Evolutionary conservation across 2,888 invertebrate genomes (phyloP).

Genomic region (Ophion ventricosus): DNA sequence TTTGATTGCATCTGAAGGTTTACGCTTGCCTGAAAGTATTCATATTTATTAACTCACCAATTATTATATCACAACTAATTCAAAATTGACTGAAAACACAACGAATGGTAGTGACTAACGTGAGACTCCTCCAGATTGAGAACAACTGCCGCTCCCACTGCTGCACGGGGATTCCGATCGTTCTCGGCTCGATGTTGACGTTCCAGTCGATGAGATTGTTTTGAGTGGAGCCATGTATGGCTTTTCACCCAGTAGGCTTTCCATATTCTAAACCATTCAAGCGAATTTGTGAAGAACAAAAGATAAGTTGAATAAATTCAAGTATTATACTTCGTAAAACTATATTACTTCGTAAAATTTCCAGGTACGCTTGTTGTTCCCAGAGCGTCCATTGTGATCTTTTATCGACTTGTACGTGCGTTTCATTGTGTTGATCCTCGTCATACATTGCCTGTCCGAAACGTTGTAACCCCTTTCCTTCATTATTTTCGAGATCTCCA

Average conservation of each 20-base stretch:
- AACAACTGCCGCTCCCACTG: constrained; percentile 2
- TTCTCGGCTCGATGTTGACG: neutral
- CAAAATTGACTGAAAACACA: neutral
- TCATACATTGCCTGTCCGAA: constrained; percentile 38
- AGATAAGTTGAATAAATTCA: constrained; percentile 9
- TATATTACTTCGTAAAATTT: constrained; percentile 46
- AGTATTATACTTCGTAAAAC: constrained; percentile 17
- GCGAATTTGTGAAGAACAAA: constrained; percentile 5
- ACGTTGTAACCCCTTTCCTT: constrained; percentile 24
- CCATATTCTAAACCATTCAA: constrained; percentile 36
- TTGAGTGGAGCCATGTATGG: constrained; percentile 13
- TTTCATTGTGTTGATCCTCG: constrained; percentile 37
- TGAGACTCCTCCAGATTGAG: constrained; percentile 3
- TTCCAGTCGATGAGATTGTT: constrained; percentile 15
- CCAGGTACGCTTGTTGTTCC: constrained; percentile 33
- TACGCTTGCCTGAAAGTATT: constrained; percentile 24
- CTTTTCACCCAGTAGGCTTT: constrained; percentile 30
- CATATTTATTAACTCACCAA: constrained; percentile 24
- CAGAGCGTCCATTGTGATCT: constrained; percentile 51
- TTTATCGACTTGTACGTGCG: constrained; percentile 48
- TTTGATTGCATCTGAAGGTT: neutral
- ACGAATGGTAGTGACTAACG: constrained; percentile 14
- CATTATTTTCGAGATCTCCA: constrained; percentile 17
- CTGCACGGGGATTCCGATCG: constrained; percentile 8
- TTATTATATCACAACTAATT: constrained; percentile 7